These are phyloP conservation scores for Heliopora coerulea DNA, from an alignment of 92 coral and sea anemone genomes.

Conservation along the genomic window DNA sequence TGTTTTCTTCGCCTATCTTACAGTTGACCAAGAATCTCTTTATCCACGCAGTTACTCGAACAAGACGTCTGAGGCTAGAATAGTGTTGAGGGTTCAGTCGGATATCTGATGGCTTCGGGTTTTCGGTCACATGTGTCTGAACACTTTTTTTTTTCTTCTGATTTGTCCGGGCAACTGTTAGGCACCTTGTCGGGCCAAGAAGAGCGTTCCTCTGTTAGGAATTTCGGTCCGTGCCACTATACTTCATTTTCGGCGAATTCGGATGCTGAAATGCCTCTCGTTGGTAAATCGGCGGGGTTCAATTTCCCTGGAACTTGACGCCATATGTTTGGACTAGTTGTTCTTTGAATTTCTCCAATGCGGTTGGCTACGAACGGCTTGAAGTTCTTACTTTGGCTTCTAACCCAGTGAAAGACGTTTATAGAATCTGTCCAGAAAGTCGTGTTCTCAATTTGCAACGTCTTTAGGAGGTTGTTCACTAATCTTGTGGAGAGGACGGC, in stretches of 20 bases:
- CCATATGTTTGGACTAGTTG: slow-evolving; percentile 42
- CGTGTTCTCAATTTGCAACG: slow-evolving; percentile 14
- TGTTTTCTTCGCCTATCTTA: slow-evolving; percentile 4
- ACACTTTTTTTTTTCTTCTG: neutral
- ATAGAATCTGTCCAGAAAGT: slow-evolving; percentile 44
- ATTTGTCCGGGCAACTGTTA: neutral
- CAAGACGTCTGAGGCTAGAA: slow-evolving; percentile 43
- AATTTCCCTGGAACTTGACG: slow-evolving; percentile 42
- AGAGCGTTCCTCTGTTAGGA: slow-evolving; percentile 48
- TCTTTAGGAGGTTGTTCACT: slow-evolving; percentile 18
- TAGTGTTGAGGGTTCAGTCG: slow-evolving; percentile 40
- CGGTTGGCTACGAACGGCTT: slow-evolving; percentile 46
- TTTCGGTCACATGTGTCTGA: slow-evolving; percentile 11
- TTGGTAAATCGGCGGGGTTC: slow-evolving; percentile 44
- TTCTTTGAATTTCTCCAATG: slow-evolving; percentile 49
- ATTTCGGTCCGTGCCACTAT: slow-evolving; percentile 46
- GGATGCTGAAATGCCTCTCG: slow-evolving; percentile 43
- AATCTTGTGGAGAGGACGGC: slow-evolving; percentile 41
- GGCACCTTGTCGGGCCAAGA: slow-evolving; percentile 46
- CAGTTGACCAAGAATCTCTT: slow-evolving; percentile 43
- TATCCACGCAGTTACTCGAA: slow-evolving; percentile 54
- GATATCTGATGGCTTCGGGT: neutral
- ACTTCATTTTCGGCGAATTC: slow-evolving; percentile 12
- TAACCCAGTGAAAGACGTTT: slow-evolving; percentile 55
- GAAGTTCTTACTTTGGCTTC: slow-evolving; percentile 25